These are phyloP conservation scores for Cyprinodon diabolis DNA, from an alignment of 2,797 vertebrate species.

Conservation along the genomic window DNA sequence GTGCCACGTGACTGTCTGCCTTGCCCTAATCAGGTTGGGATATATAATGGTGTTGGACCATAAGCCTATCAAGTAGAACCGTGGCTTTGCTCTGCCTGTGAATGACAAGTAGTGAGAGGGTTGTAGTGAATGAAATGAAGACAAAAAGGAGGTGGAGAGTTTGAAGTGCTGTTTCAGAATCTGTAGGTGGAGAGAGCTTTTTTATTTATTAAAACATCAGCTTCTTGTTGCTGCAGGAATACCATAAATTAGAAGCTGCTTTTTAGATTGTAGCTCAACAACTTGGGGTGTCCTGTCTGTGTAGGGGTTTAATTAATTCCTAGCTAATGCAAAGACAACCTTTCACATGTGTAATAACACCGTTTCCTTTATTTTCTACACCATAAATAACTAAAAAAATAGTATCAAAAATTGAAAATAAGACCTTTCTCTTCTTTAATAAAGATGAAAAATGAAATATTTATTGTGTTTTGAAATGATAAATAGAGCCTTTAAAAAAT, in stretches of 20 bases:
- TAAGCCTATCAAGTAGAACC: constrained; percentile 71
- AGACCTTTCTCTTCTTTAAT: background rate
- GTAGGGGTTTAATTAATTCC: background rate
- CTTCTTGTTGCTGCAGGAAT: constrained; percentile 44
- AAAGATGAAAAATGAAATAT: background rate
- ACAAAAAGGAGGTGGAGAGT: constrained; percentile 24
- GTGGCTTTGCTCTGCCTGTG: constrained; percentile 49
- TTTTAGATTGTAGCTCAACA: constrained; percentile 11
- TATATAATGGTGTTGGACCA: constrained; percentile 69
- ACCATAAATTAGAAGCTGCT: constrained; percentile 23
- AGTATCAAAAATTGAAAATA: background rate
- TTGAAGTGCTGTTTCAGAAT: constrained; percentile 44
- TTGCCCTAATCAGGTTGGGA: constrained; percentile 63
- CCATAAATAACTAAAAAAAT: background rate
- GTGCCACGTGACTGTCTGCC: constrained; percentile 43
- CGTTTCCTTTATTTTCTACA: background rate
- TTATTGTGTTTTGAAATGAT: constrained; percentile 1
- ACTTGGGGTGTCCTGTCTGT: background rate
- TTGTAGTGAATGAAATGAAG: constrained; percentile 34
- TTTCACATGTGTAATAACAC: background rate
- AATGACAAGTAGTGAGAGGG: constrained; percentile 45
- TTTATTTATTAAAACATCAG: constrained; percentile 24
- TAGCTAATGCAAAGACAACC: background rate
- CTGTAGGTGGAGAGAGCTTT: constrained; percentile 43
- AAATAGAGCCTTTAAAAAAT: constrained; percentile 3